A percentile compares a stretch with the other conserved stretches of the same genome.
These are phyloP conservation scores for Chanos chanos DNA, from an alignment of 2,797 vertebrate species.

Conservation along the genomic window DNA sequence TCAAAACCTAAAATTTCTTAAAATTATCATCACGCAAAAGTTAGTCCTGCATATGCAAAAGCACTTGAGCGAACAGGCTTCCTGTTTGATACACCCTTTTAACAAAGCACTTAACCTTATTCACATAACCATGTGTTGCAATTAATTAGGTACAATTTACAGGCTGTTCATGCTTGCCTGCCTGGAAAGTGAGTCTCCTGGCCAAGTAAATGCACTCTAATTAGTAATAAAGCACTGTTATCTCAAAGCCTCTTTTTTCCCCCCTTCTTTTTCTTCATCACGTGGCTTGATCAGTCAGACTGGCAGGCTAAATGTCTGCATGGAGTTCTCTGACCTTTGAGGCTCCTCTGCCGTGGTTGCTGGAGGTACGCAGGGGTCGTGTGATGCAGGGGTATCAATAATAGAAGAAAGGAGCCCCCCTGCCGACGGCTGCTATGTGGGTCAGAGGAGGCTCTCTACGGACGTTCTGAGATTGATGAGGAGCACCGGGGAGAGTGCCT, in stretches of 20 bases:
- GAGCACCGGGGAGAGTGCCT: conserved; percentile 65
- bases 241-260: too few species aligned
- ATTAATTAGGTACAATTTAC: neutral
- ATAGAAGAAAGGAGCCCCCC: conserved; percentile 67
- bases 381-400: conserved; percentile 75
- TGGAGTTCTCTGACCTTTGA: conserved; percentile 67
- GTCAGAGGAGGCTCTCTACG: conserved; percentile 72
- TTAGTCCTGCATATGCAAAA: too few species aligned
- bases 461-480: conserved; percentile 77
- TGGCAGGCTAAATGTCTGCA: conserved; percentile 61
- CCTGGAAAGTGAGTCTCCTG: too few species aligned
- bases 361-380: conserved; percentile 60
- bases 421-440: conserved; percentile 70
- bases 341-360: conserved; percentile 60
- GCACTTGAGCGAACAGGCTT: neutral
- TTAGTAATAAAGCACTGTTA: too few species aligned
- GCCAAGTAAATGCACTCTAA: too few species aligned
- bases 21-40: too few species aligned
- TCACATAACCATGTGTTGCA: neutral
- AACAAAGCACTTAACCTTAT: neutral
- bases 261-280: conserved; percentile 12
- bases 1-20: too few species aligned
- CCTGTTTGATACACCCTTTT: neutral
- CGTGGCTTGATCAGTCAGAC: conserved; percentile 44
- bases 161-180: too few species aligned